Evolutionary conservation across 2,113 vertebrate species (phyloP).

Genomic region (Cavia aperea): DNA sequence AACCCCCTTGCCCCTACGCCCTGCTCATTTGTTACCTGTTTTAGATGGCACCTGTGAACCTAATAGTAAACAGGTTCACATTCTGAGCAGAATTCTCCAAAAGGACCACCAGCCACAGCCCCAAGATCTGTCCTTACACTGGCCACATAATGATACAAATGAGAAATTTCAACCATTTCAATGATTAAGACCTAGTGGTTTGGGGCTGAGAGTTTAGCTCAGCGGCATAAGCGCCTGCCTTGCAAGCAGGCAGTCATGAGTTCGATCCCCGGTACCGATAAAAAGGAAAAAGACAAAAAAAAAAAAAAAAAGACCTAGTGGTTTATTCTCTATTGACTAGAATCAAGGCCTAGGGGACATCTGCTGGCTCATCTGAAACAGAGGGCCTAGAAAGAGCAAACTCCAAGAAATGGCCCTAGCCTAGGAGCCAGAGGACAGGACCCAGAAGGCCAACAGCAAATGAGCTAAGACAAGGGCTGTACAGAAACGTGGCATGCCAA

Average conservation of each 20-base stretch:
- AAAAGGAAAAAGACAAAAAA: no score
- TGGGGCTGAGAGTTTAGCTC: no score
- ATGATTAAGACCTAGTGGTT: not conserved
- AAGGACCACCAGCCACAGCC: not conserved
- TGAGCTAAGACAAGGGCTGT: not conserved
- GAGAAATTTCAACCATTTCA: not conserved
- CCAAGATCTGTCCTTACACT: not conserved
- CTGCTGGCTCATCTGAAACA: not conserved
- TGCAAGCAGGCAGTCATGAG: no score
- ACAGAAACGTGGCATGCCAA: not conserved
- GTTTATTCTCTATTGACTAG: not conserved
- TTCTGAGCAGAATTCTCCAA: constrained; percentile 1
- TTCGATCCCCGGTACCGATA: no score
- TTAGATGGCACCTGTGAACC: constrained; percentile 5
- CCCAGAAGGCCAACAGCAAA: not conserved
- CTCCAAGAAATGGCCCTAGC: constrained; percentile 2
- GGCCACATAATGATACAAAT: not conserved
- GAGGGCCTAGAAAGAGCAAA: not conserved
- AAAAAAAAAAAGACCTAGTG: not conserved
- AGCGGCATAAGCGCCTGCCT: no score
- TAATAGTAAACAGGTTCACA: not conserved
- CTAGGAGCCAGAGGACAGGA: not conserved
- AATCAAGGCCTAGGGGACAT: constrained; percentile 6
- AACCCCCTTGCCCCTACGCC: not conserved
- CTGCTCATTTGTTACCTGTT: not conserved